A percentile compares a stretch with the other conserved stretches of the same genome.
Evolutionary conservation across 2,113 vertebrate genomes (phyloP).

Genomic region (Nannobrachium achirus): DNA sequence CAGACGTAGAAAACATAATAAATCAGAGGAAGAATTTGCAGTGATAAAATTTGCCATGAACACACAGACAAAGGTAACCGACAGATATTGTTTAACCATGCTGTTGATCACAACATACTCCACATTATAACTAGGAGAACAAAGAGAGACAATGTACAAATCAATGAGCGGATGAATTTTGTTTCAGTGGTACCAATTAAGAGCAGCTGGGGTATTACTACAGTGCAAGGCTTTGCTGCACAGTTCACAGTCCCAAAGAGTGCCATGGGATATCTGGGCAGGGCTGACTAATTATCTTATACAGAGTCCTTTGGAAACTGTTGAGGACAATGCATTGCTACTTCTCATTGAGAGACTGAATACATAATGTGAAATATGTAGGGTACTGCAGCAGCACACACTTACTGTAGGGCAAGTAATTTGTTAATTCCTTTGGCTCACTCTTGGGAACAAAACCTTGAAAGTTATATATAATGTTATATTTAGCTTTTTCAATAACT

Average conservation of each 20-base stretch:
- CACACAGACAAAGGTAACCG: not conserved
- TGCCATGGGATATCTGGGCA: conserved; percentile 27
- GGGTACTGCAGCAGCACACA: conserved; percentile 18
- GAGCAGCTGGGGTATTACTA: conserved; percentile 24
- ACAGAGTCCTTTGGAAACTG: conserved; percentile 7
- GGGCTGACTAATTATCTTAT: conserved; percentile 34
- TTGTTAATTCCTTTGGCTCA: conserved; percentile 4
- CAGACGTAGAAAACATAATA: too few species aligned
- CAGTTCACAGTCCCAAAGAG: conserved; percentile 37
- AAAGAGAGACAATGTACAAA: conserved; percentile 8
- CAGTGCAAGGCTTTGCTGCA: conserved; percentile 13
- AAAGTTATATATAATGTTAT: too few species aligned
- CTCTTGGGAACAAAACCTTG: not conserved
- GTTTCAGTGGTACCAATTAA: not conserved
- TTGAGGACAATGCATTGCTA: not conserved
- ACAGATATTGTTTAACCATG: not conserved
- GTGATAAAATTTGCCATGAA: not conserved
- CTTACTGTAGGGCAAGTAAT: conserved; percentile 20
- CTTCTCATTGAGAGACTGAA: conserved; percentile 6
- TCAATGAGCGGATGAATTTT: not conserved
- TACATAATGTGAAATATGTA: conserved; percentile 45
- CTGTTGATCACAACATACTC: not conserved
- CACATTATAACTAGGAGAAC: too few species aligned
- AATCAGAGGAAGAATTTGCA: too few species aligned
- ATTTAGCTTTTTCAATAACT: too few species aligned